phyloP scores from a whole-genome alignment of 2,888 invertebrate genomes.

The Eustalomyia histrio region DNA sequence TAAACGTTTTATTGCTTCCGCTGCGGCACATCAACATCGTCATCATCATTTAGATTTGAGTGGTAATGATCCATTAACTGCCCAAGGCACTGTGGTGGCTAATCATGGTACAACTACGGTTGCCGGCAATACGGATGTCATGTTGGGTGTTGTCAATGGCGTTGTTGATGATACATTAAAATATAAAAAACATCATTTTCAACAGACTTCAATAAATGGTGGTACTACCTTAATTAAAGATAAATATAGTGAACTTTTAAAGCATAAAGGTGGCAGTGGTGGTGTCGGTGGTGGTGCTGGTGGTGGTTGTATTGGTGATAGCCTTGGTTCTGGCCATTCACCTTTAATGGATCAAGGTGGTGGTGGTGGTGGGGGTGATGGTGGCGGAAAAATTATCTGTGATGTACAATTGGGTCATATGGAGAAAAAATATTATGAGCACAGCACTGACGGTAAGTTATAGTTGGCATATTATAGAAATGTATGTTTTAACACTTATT shows the following conservation, averaged over 20 bases:
- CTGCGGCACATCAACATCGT: slow-evolving; percentile 70
- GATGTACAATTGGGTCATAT: slow-evolving; percentile 68
- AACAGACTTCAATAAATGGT: slow-evolving; percentile 66
- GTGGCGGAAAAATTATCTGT: slow-evolving; percentile 62
- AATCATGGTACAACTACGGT: slow-evolving; percentile 62
- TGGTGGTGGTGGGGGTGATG: slow-evolving; percentile 19
- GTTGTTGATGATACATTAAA: slow-evolving; percentile 51
- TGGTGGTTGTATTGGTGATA: slow-evolving; percentile 25
- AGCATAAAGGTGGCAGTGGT: slow-evolving; percentile 59
- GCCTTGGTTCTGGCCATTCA: slow-evolving; percentile 55
- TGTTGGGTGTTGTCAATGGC: slow-evolving; percentile 47
- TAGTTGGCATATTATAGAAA: not conserved
- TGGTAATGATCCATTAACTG: slow-evolving; percentile 63
- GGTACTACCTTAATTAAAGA: slow-evolving; percentile 53
- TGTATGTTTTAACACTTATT: not conserved
- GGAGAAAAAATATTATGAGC: slow-evolving; percentile 71
- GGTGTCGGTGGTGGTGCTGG: slow-evolving; percentile 33
- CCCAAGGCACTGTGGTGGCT: slow-evolving; percentile 59
- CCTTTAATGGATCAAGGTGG: slow-evolving; percentile 53
- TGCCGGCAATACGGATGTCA: slow-evolving; percentile 68
- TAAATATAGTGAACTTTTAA: slow-evolving; percentile 67
- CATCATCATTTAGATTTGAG: slow-evolving; percentile 70
- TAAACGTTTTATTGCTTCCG: slow-evolving; percentile 73
- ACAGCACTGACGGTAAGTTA: slow-evolving; percentile 69
- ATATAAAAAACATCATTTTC: slow-evolving; percentile 65